phyloP scores from a whole-genome alignment of 2,797 vertebrate species.

The Sphenopsis melanotis region DNA sequence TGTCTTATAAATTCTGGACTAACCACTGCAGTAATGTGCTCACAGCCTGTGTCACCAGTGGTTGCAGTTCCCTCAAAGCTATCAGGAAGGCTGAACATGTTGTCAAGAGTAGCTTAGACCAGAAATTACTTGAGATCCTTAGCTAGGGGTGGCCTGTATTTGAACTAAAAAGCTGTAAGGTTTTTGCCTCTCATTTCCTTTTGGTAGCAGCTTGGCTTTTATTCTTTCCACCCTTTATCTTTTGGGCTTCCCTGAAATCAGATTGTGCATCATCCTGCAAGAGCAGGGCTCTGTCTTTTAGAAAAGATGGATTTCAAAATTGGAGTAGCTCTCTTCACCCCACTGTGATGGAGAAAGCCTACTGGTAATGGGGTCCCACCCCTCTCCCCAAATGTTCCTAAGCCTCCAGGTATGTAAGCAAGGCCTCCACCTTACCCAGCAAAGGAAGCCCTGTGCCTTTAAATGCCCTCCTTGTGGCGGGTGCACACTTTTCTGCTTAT shows the following conservation, averaged over 20 bases:
- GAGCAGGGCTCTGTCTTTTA: not conserved
- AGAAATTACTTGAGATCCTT: not conserved
- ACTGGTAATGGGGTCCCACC: not conserved
- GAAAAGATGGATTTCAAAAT: not conserved
- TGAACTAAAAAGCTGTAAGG: not conserved
- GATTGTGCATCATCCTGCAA: not conserved
- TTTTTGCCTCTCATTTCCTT: not conserved
- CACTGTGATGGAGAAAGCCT: not conserved
- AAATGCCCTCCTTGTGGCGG: not conserved
- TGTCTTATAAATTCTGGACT: not conserved
- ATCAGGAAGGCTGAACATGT: not conserved
- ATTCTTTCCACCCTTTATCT: not conserved
- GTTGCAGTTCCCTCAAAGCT: not conserved
- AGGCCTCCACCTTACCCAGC: not conserved
- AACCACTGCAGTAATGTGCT: not conserved
- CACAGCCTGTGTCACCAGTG: not conserved
- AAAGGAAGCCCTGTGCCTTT: slow-evolving; percentile 45
- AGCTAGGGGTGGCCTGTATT: not conserved
- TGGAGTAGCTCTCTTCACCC: not conserved
- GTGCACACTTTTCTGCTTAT: slow-evolving; percentile 57
- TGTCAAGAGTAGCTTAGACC: not conserved
- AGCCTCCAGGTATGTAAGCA: not conserved
- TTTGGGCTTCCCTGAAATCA: not conserved
- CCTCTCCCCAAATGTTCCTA: not conserved
- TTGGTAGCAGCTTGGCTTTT: not conserved